A percentile compares a stretch with the other conserved stretches of the same genome.
Conservation (phyloP, 2,888 invertebrate species). For the Amphipyra berbera region DNA sequence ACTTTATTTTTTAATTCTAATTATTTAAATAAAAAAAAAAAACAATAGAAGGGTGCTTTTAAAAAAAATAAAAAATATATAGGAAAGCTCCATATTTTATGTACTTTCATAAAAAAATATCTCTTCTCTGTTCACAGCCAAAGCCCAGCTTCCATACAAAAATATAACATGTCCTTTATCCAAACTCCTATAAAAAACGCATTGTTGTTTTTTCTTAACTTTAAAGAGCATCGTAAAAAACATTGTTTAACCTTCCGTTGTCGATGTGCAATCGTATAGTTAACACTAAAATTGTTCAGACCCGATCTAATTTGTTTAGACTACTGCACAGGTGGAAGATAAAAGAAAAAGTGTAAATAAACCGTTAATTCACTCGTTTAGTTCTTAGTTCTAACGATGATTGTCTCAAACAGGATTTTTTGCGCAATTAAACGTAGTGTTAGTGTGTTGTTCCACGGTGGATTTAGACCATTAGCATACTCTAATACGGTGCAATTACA, state of each 20-base stretch:
- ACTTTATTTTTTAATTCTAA: too few species aligned
- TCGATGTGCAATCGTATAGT: conserved; percentile 10
- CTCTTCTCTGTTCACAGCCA: too few species aligned
- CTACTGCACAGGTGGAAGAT: conserved; percentile 40
- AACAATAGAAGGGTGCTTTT: too few species aligned
- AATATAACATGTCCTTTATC: too few species aligned
- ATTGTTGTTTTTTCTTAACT: background rate
- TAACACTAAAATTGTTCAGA: conserved; percentile 20
- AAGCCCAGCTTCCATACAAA: too few species aligned
- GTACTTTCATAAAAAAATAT: too few species aligned
- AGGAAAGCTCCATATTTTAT: too few species aligned
- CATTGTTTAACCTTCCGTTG: background rate
- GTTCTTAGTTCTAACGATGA: conserved; percentile 20
- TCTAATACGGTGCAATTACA: too few species aligned
- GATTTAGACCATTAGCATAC: too few species aligned
- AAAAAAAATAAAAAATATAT: too few species aligned
- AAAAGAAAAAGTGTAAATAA: conserved; percentile 43
- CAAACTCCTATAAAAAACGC: too few species aligned
- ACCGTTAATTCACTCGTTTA: conserved; percentile 38
- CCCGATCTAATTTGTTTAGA: conserved; percentile 44
- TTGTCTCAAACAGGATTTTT: conserved; percentile 13
- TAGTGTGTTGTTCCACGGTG: background rate
- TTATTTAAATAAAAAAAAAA: too few species aligned
- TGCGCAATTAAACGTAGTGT: background rate
- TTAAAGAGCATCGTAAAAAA: background rate